Conservation (phyloP, 2,888 invertebrate species). For the Temnothorax ravouxi region DNA sequence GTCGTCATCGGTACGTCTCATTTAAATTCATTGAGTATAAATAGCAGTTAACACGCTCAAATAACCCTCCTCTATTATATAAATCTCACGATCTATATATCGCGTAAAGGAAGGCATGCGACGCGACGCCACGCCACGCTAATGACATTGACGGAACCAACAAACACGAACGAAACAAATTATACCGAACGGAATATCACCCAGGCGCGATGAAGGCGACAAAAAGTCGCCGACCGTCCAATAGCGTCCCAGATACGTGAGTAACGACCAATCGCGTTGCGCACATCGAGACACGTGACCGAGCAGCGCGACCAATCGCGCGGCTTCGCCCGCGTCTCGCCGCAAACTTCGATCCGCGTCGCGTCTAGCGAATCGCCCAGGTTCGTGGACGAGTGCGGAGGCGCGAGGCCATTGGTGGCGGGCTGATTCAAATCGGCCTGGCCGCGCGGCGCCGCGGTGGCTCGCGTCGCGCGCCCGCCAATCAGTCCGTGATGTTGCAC, state of each 20-base stretch:
- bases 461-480: slow-evolving; percentile 62
- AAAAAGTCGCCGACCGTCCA: neutral
- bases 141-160: neutral
- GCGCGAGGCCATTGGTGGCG: neutral
- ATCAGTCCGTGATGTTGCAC: slow-evolving; percentile 79
- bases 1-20: neutral
- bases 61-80: slow-evolving; percentile 18
- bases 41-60: slow-evolving; percentile 46
- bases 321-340: neutral
- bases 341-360: neutral
- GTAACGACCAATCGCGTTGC: neutral
- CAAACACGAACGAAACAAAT: neutral
- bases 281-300: neutral
- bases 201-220: neutral
- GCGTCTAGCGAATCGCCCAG: neutral
- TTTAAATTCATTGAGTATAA: slow-evolving; percentile 37
- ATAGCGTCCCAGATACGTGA: neutral
- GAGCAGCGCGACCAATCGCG: neutral
- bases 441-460: slow-evolving; percentile 36
- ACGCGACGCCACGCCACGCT: neutral
- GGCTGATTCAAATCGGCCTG: slow-evolving; percentile 65
- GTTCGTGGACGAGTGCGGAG: neutral
- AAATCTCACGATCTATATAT: slow-evolving; percentile 34
- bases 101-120: neutral
- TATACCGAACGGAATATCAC: neutral